Base-by-base conservation (phyloP, 2,888 invertebrate genomes). In the Nycteola revayana region DNA sequence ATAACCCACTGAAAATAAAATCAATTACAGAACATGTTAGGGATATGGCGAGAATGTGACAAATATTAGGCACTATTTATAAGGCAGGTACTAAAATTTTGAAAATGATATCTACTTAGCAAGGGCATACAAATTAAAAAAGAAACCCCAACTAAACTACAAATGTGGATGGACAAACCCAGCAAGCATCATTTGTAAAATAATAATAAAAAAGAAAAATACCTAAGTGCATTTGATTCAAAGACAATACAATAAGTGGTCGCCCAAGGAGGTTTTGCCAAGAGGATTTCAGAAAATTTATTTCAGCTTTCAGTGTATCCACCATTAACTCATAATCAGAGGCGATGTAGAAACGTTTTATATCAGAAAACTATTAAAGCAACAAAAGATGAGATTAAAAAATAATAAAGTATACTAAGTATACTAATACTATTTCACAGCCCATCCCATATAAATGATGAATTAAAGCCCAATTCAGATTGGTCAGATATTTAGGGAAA, bases 241-340 rank as follows among this genome's bases (percentile, higher is more conserved):
- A 92, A 77, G 94, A 94, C 91, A 98, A 93, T 58, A 97, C 95
- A 82, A 98, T 95, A 75, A 97, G 93, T 47, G 99, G 99, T 67
- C 99, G 93, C 69, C 99, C 99, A 76, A 98, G 93, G 90, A 97
- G 96, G 89, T 96, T 96, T 91, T 96, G 96, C 99, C 99, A 99
- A 86, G 96, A 96, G 67, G 96, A 96, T 91, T 98, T 98, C 91
- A 98, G 93, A 92, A 98, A 98, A 91, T 97, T 95, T 75, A 98
- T 95, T 91, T 98, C 98, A 65, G 96, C 96, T 91, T 97, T 97
- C 90, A 98, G 95, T 83, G 96, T 96, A 91, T 99, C 98, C 79
- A 98, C 95, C 94, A 98, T 95, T 90, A 99, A 93, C 88, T 98
- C 97, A 89, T 96, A 96, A 91, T 99, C 99, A 77, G 97, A 96